These are phyloP conservation scores for Anguilla rostrata DNA, from an alignment of 2,113 vertebrate species.

Conservation along the genomic window DNA sequence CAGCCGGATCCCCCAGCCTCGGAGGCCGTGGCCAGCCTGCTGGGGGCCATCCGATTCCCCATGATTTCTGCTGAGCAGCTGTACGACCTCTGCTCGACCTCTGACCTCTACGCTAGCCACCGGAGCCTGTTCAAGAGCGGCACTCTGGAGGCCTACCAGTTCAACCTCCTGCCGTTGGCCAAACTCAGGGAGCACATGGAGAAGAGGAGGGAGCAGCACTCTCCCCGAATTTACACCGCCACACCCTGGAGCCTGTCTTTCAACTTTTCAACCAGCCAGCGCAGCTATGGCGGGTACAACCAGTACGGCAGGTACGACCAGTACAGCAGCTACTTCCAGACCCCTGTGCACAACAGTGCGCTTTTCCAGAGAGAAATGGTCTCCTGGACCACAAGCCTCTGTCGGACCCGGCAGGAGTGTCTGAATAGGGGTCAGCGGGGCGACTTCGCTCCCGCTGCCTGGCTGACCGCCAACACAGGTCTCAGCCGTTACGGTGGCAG, in stretches of 20 bases:
- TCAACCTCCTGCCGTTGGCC: conserved; percentile 51
- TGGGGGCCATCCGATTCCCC: conserved; percentile 58
- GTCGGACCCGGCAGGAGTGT: conserved; percentile 40
- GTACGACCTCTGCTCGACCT: conserved; percentile 52
- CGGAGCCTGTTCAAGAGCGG: conserved; percentile 28
- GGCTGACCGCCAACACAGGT: background rate
- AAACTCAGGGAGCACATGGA: conserved; percentile 35
- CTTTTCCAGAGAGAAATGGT: conserved; percentile 28
- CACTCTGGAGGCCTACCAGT: conserved; percentile 59
- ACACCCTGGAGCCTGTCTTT: conserved; percentile 54
- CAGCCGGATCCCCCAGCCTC: background rate
- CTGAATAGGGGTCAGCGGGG: background rate
- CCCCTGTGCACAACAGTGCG: conserved; percentile 56
- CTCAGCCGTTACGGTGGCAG: background rate
- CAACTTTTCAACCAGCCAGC: background rate
- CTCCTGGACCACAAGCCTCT: conserved; percentile 45
- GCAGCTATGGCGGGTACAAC: background rate
- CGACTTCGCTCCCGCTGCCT: conserved; percentile 30
- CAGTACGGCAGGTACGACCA: background rate
- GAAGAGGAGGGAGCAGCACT: conserved; percentile 29
- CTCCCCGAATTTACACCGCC: conserved; percentile 58
- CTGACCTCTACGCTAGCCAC: conserved; percentile 31
- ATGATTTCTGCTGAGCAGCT: conserved; percentile 58
- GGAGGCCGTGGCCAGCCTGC: conserved; percentile 17
- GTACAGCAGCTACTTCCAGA: conserved; percentile 40